phyloP scores from a whole-genome alignment of 2,888 invertebrate genomes.

The Pseudococcus viburni region DNA sequence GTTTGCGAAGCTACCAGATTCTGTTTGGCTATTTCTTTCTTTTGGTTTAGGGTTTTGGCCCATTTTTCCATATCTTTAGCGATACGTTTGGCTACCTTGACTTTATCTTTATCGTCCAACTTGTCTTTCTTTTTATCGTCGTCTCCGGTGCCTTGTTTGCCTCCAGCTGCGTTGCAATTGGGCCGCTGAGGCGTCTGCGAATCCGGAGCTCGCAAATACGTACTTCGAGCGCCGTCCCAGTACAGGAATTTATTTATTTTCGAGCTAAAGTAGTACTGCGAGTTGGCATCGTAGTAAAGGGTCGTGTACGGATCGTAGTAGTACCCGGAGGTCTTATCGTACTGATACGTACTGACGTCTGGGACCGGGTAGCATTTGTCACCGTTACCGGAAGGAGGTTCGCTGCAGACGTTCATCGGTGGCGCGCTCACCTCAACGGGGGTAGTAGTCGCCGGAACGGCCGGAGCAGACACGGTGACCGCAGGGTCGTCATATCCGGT shows the following conservation, averaged over 20 bases:
- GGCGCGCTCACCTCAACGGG: constrained; percentile 75
- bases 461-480: neutral
- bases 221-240: constrained; percentile 83
- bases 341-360: constrained; percentile 92
- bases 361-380: constrained; percentile 74
- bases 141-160: constrained; percentile 69
- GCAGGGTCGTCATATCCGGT: constrained; percentile 64
- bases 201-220: constrained; percentile 72
- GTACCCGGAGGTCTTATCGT: constrained; percentile 95
- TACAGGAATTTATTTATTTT: constrained; percentile 92
- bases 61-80: constrained; percentile 96
- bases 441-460: constrained; percentile 15
- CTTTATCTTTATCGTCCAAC: constrained; percentile 86
- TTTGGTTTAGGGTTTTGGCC: constrained; percentile 97
- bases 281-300: constrained; percentile 95
- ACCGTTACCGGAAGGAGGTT: constrained; percentile 69
- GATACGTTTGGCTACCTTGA: constrained; percentile 97
- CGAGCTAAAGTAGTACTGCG: constrained; percentile 96
- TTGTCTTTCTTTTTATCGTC: constrained; percentile 78
- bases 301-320: constrained; percentile 95
- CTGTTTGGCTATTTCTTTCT: constrained; percentile 80
- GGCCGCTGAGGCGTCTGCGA: neutral
- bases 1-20: constrained; percentile 70
- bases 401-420: constrained; percentile 68
- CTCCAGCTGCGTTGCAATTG: neutral